Evolutionary conservation across 2,888 invertebrate species (phyloP), one percentile per base, ranked within the genome.

Genomic region (Sympetrum striolatum): DNA sequence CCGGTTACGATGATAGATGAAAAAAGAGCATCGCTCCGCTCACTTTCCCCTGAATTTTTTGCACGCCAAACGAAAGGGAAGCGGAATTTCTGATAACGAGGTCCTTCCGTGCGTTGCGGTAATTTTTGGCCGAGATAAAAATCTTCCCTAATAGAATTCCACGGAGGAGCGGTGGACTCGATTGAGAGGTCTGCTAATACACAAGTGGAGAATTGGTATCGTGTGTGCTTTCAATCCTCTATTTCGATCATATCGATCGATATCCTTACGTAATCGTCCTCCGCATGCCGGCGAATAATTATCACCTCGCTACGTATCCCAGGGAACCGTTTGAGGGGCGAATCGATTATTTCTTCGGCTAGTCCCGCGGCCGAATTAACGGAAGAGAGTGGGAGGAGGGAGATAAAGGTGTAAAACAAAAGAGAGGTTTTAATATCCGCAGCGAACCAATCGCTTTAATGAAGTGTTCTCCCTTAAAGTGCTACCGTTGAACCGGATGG

Each of bases 401-500:
- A 25, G 73, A 73, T n/a, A 25, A 31, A 53, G 53, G 53, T 53
- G 53, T 18, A 53, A 53, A 53, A 53, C 53, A 53, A 73, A 73
- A 25, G 73, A 25, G 73, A 73, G 25, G 25, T 73, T 73, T 73
- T 64, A 86, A 86, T 64, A 64, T 18, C 60, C 35, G n/a, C 60
- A 86, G 60, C 60, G 60, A 86, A 86, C 37, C 86, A 86, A 86
- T 86, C 60, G 86, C 86, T 86, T 86, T 86, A 86, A 86, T 86
- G 86, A 86, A 86, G 64, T 31, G 73, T 31, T 15, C 58, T 14
- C 86, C 60, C 60, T 86, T 86, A 37, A 86, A 86, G 82, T 22
- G 58, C 31, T 31, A 60, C 18, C n/a, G 39, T 58, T 22, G 37
- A 86, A 60, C 10, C 31, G 86, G 22, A 58, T 22, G 58, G 86